Base-by-base conservation (phyloP, 2,113 vertebrate species). In the Pedionomus torquatus region DNA sequence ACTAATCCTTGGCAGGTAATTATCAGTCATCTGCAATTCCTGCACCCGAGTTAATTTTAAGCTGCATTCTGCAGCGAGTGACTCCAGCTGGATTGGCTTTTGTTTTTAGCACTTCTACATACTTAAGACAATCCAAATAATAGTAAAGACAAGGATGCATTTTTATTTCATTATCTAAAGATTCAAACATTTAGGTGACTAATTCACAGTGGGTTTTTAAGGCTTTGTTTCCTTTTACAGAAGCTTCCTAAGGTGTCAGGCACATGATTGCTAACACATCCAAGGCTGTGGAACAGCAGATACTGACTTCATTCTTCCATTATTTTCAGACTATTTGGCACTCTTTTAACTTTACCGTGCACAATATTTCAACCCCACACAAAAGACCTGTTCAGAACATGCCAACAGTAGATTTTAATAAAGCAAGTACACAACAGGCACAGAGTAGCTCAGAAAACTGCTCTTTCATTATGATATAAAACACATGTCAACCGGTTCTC, bases 251-350 rank as follows among this genome's bases (percentile, higher is more conserved):
- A 60, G 30, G 55, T 78, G 55, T 71, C 30, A 26, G 57, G 37
- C 63, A 75, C 46, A 31, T 2, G 18, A 46, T 1, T 89, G 30
- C 24, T 19, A 55, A 57, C 19, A 60, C 16, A 66, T 30, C 49
- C 71, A 74, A 24, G 35, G 17, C 44, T 10, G n/a, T 26, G 46
- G 66, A 90, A 83, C 66, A 80, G 66, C 63, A 92, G 43, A 77
- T 30, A 65, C 39, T 23, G 43, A 17, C 69, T 31, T 31, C 18
- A 86, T 46, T 46, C 39, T 51, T 79, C 69, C 74, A n/a, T 83
- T 90, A 66, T 80, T 82, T 87, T 65, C 77, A 94, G 61, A 48
- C 79, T 83, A 43, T 78, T 89, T 93, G 89, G 89, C 87, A 86
- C 77, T 95, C 76, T 81, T 91, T 87, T 60, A 75, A 70, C 20